Evolutionary conservation across 2,797 vertebrate species (phyloP), one percentile per base, ranked within the genome.

Genomic region (Sciurus vulgaris): DNA sequence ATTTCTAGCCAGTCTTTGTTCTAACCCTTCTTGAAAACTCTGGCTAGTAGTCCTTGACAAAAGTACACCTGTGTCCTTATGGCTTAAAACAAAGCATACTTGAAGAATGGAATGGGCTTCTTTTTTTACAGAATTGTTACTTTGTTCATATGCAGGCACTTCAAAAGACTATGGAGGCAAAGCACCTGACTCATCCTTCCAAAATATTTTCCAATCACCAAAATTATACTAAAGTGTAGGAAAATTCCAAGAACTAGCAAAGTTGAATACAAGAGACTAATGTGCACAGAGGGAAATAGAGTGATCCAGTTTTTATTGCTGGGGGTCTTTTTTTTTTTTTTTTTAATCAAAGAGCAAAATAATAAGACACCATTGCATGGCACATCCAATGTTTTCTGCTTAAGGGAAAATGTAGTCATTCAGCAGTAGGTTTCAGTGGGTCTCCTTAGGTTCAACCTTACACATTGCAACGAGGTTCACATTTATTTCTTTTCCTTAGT

Each of bases 101-200:
- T 82, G 38, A 93, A 97, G 94, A 83, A 96, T 69, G 93, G 93
- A 98, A 97, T 88, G 61, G 86, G 74, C 85, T 97, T 87, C 82
- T 81, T 97, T 96, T 78, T 88, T 81, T 87, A 97, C 56, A 97
- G 86, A 98, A 98, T 59, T 94, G 33, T 86, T 97, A 74, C 11
- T 90, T 93, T 97, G 74, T 86, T 98, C 95, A 96, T 86, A 96
- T 94, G 88, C 97, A 98, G 98, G 97, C 97, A 98, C 93, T 98
- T 98, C 90, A 87, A 59, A 78, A 63, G 87, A 97, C 96, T 95
- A 61, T 56, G 69, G 30, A 95, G 95, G 86, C 97, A 97, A 98
- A 98, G 96, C 96, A 98, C 97, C 97, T 96, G 95, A 95, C 72
- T 96, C 92, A 98, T 93, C 85, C 85, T 96, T 97, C 86, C 72